phyloP scores from a whole-genome alignment of 2,797 vertebrate species.

The Melanogrammus aeglefinus region DNA sequence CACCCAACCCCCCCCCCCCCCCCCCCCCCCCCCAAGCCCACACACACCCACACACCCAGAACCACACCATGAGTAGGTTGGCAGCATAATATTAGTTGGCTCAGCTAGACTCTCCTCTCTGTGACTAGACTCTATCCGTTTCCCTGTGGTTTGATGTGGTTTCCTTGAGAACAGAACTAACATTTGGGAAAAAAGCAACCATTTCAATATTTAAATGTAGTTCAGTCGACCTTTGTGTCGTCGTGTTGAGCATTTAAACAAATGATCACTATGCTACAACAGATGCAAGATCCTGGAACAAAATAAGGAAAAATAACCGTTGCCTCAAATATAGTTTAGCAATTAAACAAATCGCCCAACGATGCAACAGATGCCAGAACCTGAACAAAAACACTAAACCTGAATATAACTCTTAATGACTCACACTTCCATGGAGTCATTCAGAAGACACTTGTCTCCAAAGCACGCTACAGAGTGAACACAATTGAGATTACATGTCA shows the following conservation, averaged over 20 bases:
- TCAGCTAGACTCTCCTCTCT: background rate
- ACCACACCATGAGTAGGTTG: conserved; percentile 1
- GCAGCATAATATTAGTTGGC: background rate
- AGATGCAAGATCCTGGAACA: background rate
- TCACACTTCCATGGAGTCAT: no score
- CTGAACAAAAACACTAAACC: no score
- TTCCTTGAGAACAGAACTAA: background rate
- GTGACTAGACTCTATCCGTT: background rate
- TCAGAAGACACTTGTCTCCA: no score
- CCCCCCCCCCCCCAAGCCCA: no score
- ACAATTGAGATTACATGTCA: no score
- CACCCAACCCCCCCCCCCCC: no score
- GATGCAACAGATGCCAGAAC: no score
- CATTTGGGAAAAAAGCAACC: background rate
- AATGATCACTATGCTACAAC: background rate
- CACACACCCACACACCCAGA: no score
- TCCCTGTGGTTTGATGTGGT: background rate
- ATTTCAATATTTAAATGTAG: background rate
- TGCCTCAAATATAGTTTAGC: no score
- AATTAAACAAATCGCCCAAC: no score
- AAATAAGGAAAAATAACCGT: background rate
- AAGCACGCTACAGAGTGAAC: no score
- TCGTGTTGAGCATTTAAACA: background rate
- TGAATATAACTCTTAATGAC: no score
- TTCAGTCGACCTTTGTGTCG: background rate